A percentile compares a stretch with the other conserved stretches of the same genome.
Conservation (phyloP, 1,140 invertebrate genomes). For the Diachasmimorpha longicaudata region DNA sequence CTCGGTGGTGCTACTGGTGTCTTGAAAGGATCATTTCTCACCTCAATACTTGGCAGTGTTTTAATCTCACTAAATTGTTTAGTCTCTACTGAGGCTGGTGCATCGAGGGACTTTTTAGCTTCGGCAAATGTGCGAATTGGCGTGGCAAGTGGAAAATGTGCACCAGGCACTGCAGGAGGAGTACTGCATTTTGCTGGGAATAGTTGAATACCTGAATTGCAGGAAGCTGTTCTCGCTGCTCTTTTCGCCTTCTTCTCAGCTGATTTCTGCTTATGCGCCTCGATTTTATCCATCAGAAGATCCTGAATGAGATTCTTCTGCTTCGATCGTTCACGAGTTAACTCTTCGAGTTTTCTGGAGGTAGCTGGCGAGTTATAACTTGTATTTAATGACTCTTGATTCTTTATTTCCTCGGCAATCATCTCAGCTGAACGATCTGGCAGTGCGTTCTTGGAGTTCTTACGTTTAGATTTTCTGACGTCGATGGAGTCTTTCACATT, state of each 20-base stretch:
- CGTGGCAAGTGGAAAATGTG: constrained; percentile 39
- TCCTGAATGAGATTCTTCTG: constrained; percentile 77
- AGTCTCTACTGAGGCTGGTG: neutral
- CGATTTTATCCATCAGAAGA: constrained; percentile 78
- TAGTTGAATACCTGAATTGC: constrained; percentile 35
- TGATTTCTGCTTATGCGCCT: constrained; percentile 71
- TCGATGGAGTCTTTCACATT: constrained; percentile 76
- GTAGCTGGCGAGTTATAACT: constrained; percentile 60
- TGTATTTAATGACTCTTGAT: constrained; percentile 40
- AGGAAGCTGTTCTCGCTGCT: constrained; percentile 54
- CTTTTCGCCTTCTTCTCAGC: constrained; percentile 66
- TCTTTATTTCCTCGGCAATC: constrained; percentile 20
- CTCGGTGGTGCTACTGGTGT: constrained; percentile 62
- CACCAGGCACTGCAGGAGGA: constrained; percentile 22
- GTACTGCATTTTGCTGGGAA: constrained; percentile 41
- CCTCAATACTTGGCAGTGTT: neutral
- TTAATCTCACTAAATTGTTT: neutral
- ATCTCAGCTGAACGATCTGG: constrained; percentile 45
- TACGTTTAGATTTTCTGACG: constrained; percentile 69
- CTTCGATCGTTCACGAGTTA: constrained; percentile 71
- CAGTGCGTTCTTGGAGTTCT: constrained; percentile 59
- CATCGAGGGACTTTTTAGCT: constrained; percentile 38
- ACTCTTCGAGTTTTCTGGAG: constrained; percentile 68
- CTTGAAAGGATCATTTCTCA: constrained; percentile 41
- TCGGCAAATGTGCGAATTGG: constrained; percentile 45